Base-by-base conservation (phyloP, 2,797 vertebrate species). In the Rhodeus uyekii region DNA sequence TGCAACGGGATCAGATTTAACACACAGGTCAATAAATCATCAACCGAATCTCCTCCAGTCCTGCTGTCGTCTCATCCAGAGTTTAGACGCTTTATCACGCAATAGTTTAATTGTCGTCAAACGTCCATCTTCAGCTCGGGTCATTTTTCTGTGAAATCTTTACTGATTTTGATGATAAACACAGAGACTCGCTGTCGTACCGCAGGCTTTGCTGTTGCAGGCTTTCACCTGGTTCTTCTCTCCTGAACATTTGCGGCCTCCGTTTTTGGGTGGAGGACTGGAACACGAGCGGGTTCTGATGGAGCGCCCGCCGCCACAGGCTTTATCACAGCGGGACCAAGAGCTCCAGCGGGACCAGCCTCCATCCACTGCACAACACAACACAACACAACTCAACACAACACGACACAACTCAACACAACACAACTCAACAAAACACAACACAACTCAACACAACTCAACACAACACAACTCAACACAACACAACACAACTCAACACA, bases 231-330 rank as follows among this genome's bases (percentile, higher is more conserved):
- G 96, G 91, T 96, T 96, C 86, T 94, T 95, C 89, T 96, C 96
- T 34, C 96, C 96, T 0, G 87, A 82, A 78, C 96, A 97, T 34
- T 88, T 93, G 64, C 29, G 90, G 0, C 97, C 97, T 4, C 96
- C 95, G 0, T 98, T 98, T 86, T 98, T 97, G 36, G 96, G 95
- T 0, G 97, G 96, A 16, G 97, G 96, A 64, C 96, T 96, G 27
- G 95, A 95, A 84, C 96, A 98, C 72, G 94, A 95, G 71, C 96
- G 94, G 0, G 94, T 96, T 53, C 96, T 95, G 39, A 96, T 87
- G 1, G 96, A 95, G 34, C 91, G 95, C 0, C 97, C 97, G 0
- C 96, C 96, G 0, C 95, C 96, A 0, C 97, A 98, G 3, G 86
- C 90, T 27, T 95, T 95, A 90, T 97, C 96, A 81, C 97, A 98